A percentile compares a stretch with the other conserved stretches of the same genome.
Evolutionary conservation across 2,888 invertebrate species (phyloP).

Genomic region (Stenodema calcarata): DNA sequence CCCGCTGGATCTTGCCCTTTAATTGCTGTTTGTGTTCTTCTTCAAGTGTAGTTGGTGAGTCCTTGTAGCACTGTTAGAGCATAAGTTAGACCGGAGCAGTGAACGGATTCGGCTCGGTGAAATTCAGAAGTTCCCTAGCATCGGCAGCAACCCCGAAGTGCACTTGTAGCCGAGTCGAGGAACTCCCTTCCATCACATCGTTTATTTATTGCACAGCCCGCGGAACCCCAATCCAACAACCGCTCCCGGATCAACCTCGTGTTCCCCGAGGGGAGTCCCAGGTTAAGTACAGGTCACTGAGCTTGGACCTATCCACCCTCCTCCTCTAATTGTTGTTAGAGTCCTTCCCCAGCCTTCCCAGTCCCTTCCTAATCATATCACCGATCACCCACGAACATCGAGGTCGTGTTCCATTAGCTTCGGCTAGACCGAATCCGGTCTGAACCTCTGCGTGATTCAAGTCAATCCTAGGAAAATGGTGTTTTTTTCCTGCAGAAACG

Average conservation of each 20-base stretch:
- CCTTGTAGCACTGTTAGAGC: too few species aligned
- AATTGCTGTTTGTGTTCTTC: too few species aligned
- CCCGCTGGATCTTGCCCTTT: too few species aligned
- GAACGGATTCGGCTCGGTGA: too few species aligned
- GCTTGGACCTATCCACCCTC: neutral
- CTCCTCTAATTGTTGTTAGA: neutral
- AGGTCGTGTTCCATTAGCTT: neutral
- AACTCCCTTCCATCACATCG: neutral
- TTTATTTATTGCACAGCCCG: neutral
- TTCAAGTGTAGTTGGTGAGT: too few species aligned
- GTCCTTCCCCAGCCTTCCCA: neutral
- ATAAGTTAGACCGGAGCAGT: too few species aligned
- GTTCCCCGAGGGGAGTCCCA: neutral
- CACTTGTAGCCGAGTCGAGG: neutral
- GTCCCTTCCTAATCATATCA: neutral
- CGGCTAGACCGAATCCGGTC: neutral
- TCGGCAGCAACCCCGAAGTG: too few species aligned
- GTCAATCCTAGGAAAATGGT: neutral
- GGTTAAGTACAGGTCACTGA: slow-evolving; percentile 16
- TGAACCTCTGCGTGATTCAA: too few species aligned
- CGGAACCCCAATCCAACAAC: neutral
- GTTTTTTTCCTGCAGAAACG: too few species aligned
- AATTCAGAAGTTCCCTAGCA: too few species aligned
- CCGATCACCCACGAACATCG: neutral
- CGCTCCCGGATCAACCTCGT: neutral